Base-by-base conservation (phyloP, 2,888 invertebrate species). In the Drosophila heteroneura region DNA sequence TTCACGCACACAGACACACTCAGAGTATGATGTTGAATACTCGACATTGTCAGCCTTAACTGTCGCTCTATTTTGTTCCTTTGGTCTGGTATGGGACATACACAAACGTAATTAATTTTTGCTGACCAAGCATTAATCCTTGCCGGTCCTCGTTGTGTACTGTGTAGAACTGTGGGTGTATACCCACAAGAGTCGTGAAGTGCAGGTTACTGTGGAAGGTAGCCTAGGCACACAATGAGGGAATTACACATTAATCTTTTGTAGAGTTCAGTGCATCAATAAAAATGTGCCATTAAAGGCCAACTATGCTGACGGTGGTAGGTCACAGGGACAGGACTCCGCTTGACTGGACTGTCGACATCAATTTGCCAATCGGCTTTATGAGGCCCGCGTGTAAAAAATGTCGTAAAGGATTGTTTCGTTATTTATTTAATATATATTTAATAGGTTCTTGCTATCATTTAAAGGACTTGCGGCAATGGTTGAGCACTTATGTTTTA, bases 71-170 rank as follows among this genome's bases (percentile, higher is more conserved):
- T 44, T 28, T 63, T 70, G 26, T 1, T 26, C 26, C 26, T 26
- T 1, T 26, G 1, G 26, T 22, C 22, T 22, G 22, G 22, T 26
- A 0, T 62, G 63, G 54, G 37, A 68, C 70, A 54, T 57, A 54
- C 65, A 70, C 70, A 82, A 83, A 79, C 81, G 81, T 83, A 85
- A 84, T 84, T 84, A 84, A 84, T 85, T 85, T 76, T 81, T 85
- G 83, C 83, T 84, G 83, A 84, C 83, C 86, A 70, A 82, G 74
- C 72, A 52, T 47, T 32, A 54, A 66, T 66, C 58, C 68, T 63
- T 64, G 57, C 62, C 39, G 65, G 39, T 58, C 47, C 70, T 56
- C 44, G 57, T 5, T 52, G 22, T 61, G 26, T 44, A 16, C 57
- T 35, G 44, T 12, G 22, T 22, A 7, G 44, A 14, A 14, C 0